A percentile compares a stretch with the other conserved stretches of the same genome.
These are phyloP conservation scores for Micromussa lordhowensis DNA, from an alignment of 92 coral and sea anemone genomes.

Conservation along the genomic window DNA sequence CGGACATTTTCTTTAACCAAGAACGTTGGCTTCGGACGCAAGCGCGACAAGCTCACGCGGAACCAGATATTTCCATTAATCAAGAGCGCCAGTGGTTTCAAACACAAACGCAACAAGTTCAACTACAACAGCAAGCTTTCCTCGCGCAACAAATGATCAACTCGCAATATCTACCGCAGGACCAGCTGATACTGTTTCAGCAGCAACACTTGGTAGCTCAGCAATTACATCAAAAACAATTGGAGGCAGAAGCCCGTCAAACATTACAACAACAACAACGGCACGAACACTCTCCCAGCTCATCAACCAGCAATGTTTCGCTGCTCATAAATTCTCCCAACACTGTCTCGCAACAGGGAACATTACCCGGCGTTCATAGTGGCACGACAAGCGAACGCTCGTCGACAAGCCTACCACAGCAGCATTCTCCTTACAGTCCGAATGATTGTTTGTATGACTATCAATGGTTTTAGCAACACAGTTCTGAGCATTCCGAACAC, in stretches of 20 bases:
- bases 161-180: constrained; percentile 7
- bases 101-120: constrained; percentile 20
- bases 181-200: background rate
- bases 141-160: background rate
- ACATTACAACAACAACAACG: background rate
- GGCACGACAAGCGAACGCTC: background rate
- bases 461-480: background rate
- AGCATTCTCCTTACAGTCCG: background rate
- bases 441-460: background rate
- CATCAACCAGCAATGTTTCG: background rate
- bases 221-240: background rate
- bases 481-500: background rate
- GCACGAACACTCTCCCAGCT: no score
- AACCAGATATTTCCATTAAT: background rate
- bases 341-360: background rate
- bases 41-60: constrained; percentile 1
- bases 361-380: background rate
- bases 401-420: background rate
- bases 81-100: constrained; percentile 21
- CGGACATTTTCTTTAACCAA: background rate
- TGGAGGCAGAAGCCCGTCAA: background rate
- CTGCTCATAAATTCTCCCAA: background rate
- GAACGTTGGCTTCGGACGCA: constrained; percentile 6
- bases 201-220: background rate
- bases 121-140: background rate